Percentiles rank a stretch among this genome's conserved stretches.
These are phyloP conservation scores for Bryconaethiops microstoma DNA, from an alignment of 2,797 vertebrate species.

Conservation along the genomic window DNA sequence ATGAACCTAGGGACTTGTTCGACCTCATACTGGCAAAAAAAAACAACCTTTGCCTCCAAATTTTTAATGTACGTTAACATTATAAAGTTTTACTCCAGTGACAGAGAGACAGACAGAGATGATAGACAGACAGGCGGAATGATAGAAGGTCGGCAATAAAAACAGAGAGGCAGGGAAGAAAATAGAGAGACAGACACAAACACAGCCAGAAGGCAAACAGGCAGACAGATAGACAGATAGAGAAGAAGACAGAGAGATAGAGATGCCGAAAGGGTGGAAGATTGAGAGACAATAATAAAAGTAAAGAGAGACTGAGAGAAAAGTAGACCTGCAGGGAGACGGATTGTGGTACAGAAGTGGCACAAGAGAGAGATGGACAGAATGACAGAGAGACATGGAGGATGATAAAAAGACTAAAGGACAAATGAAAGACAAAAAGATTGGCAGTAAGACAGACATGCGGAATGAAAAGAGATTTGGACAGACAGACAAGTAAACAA, in stretches of 20 bases:
- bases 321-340: too few relatives aligned
- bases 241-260: background rate
- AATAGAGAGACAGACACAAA: background rate
- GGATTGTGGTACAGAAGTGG: too few relatives aligned
- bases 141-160: background rate
- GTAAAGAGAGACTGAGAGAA: too few relatives aligned
- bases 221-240: too few relatives aligned
- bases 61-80: background rate
- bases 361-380: background rate
- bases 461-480: background rate
- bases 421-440: too few relatives aligned
- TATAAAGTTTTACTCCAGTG: too few relatives aligned
- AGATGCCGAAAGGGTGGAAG: too few relatives aligned
- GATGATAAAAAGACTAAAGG: too few relatives aligned
- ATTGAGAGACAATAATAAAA: too few relatives aligned
- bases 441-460: too few relatives aligned
- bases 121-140: background rate
- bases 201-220: background rate
- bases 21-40: background rate
- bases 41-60: too few relatives aligned
- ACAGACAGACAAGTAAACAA: background rate
- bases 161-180: background rate
- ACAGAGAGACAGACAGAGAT: too few relatives aligned
- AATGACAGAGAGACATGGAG: background rate
- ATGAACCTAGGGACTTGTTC: background rate